A percentile compares a stretch with the other conserved stretches of the same genome.
phyloP scores from a whole-genome alignment of 2,113 vertebrate species.

The Condylura cristata region DNA sequence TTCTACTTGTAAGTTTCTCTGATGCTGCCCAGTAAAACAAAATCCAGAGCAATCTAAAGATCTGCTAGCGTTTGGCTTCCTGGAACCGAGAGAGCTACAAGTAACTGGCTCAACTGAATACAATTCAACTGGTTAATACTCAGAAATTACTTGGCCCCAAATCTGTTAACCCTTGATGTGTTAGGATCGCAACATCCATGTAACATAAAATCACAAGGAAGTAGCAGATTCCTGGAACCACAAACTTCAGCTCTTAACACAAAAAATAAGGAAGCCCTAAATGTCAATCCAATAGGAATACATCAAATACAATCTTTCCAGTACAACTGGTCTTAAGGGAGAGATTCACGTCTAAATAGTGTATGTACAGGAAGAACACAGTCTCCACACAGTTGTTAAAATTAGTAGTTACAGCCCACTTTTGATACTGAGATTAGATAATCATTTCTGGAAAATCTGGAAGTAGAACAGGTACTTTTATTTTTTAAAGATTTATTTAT shows the following conservation, averaged over 20 bases:
- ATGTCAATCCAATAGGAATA: too few relatives aligned
- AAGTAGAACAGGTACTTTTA: not conserved
- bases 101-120: not conserved
- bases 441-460: not conserved
- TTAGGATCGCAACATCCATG: not conserved
- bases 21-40: not conserved
- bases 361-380: not conserved
- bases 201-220: not conserved
- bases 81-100: not conserved
- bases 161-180: not conserved
- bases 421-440: not conserved
- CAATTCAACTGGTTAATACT: not conserved
- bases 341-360: not conserved
- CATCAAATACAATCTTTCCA: not conserved
- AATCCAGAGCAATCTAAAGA: not conserved
- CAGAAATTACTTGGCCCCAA: not conserved
- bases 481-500: too few relatives aligned
- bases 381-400: not conserved
- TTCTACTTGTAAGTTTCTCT: not conserved
- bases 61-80: not conserved
- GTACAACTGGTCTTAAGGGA: not conserved
- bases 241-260: conserved; percentile 29
- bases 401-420: not conserved
- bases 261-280: not conserved
- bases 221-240: not conserved